A percentile compares a stretch with the other conserved stretches of the same genome.
phyloP scores from a whole-genome alignment of 2,888 invertebrate species.

The Platerodrilus igneus region DNA sequence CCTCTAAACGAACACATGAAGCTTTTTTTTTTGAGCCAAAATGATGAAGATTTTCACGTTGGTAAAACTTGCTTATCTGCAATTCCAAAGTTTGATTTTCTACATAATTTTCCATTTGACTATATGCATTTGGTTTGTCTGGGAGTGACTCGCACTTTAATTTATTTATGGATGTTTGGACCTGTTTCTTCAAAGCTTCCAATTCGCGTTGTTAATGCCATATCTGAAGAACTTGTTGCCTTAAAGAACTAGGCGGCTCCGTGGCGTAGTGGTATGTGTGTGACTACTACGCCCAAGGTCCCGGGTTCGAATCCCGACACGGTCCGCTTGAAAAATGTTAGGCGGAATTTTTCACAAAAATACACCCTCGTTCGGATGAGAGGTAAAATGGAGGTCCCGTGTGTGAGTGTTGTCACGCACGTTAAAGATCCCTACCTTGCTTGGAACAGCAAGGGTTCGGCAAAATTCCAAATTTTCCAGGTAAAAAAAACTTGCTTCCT shows the following conservation, averaged over 20 bases:
- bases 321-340: no score
- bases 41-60: slow-evolving; percentile 1
- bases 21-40: not conserved
- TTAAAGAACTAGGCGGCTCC: slow-evolving; percentile 1
- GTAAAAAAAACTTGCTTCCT: no score
- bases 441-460: no score
- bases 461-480: no score
- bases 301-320: no score
- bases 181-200: not conserved
- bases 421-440: no score
- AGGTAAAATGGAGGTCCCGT: no score
- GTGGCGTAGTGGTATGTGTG: no score
- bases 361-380: no score
- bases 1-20: slow-evolving; percentile 8
- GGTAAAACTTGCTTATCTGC: not conserved
- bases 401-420: no score
- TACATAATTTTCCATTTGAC: slow-evolving; percentile 1
- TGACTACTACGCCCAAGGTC: no score
- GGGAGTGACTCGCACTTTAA: slow-evolving; percentile 1
- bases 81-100: slow-evolving; percentile 2
- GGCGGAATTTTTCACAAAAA: no score
- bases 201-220: not conserved
- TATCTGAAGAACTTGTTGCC: not conserved
- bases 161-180: slow-evolving; percentile 6
- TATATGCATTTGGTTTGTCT: slow-evolving; percentile 5